phyloP scores from a whole-genome alignment of 1,140 invertebrate genomes.

The Cardiocondyla obscurior region DNA sequence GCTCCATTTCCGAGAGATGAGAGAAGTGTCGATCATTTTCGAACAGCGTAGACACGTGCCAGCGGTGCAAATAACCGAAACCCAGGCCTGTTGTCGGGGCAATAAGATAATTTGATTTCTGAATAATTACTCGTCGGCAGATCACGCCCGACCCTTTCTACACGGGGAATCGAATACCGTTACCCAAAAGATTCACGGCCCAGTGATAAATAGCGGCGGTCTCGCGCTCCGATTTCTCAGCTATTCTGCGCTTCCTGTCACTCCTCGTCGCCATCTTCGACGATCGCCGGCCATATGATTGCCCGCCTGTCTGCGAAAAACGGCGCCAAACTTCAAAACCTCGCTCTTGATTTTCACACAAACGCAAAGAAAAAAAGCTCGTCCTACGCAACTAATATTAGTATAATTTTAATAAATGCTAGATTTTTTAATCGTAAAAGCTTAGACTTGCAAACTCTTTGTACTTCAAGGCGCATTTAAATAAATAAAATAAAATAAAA shows the following conservation, averaged over 20 bases:
- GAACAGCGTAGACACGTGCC: constrained; percentile 90
- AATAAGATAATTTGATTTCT: constrained; percentile 38
- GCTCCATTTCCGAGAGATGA: constrained; percentile 91
- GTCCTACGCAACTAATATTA: background rate
- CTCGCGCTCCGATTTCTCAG: constrained; percentile 39
- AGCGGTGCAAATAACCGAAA: constrained; percentile 84
- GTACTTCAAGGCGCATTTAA: background rate
- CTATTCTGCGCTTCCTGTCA: constrained; percentile 46
- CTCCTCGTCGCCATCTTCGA: constrained; percentile 60
- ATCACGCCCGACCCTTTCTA: background rate
- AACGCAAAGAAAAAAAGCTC: background rate
- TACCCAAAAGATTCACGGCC: constrained; percentile 58
- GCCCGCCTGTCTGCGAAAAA: background rate
- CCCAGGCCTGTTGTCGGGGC: constrained; percentile 70
- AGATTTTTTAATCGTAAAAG: background rate
- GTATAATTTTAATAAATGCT: background rate
- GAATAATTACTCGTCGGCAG: background rate
- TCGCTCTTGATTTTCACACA: background rate
- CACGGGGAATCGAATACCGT: background rate
- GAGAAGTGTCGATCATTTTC: constrained; percentile 93
- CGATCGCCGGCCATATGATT: background rate
- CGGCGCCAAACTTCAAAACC: background rate
- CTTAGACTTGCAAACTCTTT: background rate
- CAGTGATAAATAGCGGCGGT: constrained; percentile 38
- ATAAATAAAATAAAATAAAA: background rate